Base-by-base conservation (phyloP, 2,797 vertebrate genomes). In the Typhlichthys subterraneus region DNA sequence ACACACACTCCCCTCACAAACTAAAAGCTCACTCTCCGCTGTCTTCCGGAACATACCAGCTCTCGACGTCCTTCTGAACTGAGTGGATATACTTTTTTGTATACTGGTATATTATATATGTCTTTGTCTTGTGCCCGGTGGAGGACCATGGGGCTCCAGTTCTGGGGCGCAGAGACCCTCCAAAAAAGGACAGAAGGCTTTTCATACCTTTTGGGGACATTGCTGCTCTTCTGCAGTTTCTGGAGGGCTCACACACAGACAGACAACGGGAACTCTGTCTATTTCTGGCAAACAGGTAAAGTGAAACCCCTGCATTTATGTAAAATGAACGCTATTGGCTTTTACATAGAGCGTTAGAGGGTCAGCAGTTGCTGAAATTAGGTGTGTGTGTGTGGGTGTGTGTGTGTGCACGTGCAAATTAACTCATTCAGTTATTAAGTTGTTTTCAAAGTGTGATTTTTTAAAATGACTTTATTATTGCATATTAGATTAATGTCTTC, bases 221-320 rank as follows among this genome's bases (percentile, higher is more conserved):
- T 93, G 85, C 88, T 95, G 60, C 90, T 95, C 82, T 68, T 93
- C 76, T 88, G 93, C 75, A 90, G 79, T 54, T 85, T 87, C 88
- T 72, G 88, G 91, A 85, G 80, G 67, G 80, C 89, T 67, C 63
- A 59, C 4, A 82, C 93, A 7, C 95, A 92, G 69, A 94, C 92
- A 80, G 92, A 92, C 2, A 94, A 95, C 72, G 92, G 92, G 81
- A 95, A 94, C 33, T 93, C 92, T 0, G 88, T 95, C 60, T 99
- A 98, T 92, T 89, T 97, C 84, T 99, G 97, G 97, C 95, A 96
- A 91, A 97, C 96, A 1, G 97, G 97, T 99, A 93, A 72, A 3
- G 58, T 69, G 62, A 49, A 74, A 60, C 55, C 53, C 61, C 62
- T 76, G 56, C 72, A 82, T 74, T 68, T 10, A 70, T 53, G 55